Evolutionary conservation across 1,140 invertebrate species (phyloP), one percentile per base, ranked within the genome.

Genomic region (Caenorhabditis inopinata): DNA sequence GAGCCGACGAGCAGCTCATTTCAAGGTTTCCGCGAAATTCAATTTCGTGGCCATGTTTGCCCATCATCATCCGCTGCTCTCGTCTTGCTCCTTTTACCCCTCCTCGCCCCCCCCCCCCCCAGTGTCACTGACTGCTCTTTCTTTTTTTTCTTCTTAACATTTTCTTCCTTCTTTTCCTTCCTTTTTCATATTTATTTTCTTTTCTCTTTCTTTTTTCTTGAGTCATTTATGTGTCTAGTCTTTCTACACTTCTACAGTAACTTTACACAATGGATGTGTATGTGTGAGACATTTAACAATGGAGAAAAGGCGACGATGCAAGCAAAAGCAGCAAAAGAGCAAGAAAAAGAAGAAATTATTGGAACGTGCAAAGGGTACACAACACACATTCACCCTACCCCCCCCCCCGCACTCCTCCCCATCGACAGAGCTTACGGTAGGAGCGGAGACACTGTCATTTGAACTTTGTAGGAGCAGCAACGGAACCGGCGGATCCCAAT

Each of bases 21-120:
- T 62, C 53, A 62, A 62, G 53, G 53, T 62, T 62, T 62, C 53
- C 53, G 53, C 53, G 53, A 62, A 62, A 62, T 62, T 62, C 53
- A 62, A 62, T 62, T 62, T 62, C 53, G 53, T 62, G 27, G 11
- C 27, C 53, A 62, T 62, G 53, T 62, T 62, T 62, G 53, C 53
- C 53, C 53, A 62, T 62, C 53, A 62, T 62, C 29, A 32, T 62
- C 27, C n/a, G n/a, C 27, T n/a, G 11, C 27, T 35, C 4, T n/a
- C 27, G 9, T 32, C 7, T 62, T 62, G 49, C 49, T 25, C 23
- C 49, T 18, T 53, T 53, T 53, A 9, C 23, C 23, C 49, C n/a
- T n/a, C n/a, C n/a, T n/a, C n/a, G n/a, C n/a, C n/a, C n/a, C n/a
- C n/a, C n/a, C n/a, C n/a, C n/a, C n/a, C n/a, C n/a, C n/a, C 18